Conservation (phyloP, 2,113 vertebrate genomes). For the Antigone vipio region DNA sequence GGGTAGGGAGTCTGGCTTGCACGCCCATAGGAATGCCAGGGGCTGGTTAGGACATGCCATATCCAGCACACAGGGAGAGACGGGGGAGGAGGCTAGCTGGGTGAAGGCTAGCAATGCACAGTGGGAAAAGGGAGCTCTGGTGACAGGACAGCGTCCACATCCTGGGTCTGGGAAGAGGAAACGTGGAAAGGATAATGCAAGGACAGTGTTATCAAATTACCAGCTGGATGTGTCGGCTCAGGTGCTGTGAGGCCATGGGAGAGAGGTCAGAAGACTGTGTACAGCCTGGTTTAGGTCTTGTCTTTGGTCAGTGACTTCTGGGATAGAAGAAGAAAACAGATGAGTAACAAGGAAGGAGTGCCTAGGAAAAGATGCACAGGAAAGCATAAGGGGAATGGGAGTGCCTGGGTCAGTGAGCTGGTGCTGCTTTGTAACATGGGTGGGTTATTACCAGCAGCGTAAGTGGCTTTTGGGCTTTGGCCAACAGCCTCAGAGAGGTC, state of each 20-base stretch:
- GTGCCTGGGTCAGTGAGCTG: neutral
- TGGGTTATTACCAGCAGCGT: neutral
- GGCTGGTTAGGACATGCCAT: neutral
- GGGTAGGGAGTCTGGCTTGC: neutral
- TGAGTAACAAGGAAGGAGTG: neutral
- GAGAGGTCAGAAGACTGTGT: neutral
- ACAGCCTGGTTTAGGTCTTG: neutral
- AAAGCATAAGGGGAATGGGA: neutral
- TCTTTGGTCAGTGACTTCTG: neutral
- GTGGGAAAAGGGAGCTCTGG: neutral
- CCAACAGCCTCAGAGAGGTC: neutral
- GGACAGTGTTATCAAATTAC: neutral
- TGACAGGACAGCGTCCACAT: neutral
- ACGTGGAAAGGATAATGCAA: neutral
- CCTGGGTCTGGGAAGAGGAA: neutral
- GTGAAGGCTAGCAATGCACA: fast-evolving
- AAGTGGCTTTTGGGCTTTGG: neutral
- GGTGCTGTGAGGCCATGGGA: neutral
- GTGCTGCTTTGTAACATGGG: neutral
- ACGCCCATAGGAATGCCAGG: neutral
- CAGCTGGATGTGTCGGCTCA: neutral
- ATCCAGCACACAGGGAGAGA: neutral
- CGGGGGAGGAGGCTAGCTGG: neutral
- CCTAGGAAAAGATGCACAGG: neutral
- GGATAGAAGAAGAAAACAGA: neutral